Percentiles rank a stretch among this genome's conserved stretches.
These are phyloP conservation scores for Rotaria socialis DNA, from an alignment of 2,888 invertebrate genomes.

Conservation along the genomic window DNA sequence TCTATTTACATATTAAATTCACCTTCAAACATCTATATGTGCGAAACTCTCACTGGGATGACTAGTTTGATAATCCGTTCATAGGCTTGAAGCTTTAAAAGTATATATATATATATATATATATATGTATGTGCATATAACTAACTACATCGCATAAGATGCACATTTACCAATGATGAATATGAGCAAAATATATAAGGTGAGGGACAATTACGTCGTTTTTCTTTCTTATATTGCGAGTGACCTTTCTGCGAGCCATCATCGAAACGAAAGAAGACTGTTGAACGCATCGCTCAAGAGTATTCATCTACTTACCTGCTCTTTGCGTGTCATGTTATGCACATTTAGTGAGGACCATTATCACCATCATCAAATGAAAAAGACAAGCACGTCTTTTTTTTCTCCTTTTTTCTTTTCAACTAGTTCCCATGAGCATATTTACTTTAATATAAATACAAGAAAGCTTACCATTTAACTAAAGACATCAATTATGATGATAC, in stretches of 20 bases:
- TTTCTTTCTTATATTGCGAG: not conserved
- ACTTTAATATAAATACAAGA: not conserved
- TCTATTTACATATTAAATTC: not conserved
- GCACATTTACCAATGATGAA: not conserved
- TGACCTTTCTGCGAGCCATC: not conserved
- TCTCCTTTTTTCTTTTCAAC: not conserved
- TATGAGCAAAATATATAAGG: not conserved
- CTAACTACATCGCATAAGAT: not conserved
- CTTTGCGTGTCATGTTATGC: conserved; percentile 3
- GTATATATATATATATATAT: not conserved
- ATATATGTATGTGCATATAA: not conserved
- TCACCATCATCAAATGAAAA: not conserved
- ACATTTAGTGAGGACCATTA: not conserved
- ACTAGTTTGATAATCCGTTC: not conserved
- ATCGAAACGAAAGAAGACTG: not conserved
- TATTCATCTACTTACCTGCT: not conserved
- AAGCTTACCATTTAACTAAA: not conserved
- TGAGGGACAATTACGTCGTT: conserved; percentile 22
- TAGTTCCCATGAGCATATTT: not conserved
- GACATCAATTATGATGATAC: not conserved
- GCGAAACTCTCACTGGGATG: not conserved
- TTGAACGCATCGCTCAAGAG: not conserved
- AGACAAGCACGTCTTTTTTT: conserved; percentile 4
- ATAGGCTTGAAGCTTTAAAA: not conserved
- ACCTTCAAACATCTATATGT: not conserved